These are phyloP conservation scores for Benthosema pterotum DNA, from an alignment of 2,797 vertebrate genomes.

Conservation along the genomic window DNA sequence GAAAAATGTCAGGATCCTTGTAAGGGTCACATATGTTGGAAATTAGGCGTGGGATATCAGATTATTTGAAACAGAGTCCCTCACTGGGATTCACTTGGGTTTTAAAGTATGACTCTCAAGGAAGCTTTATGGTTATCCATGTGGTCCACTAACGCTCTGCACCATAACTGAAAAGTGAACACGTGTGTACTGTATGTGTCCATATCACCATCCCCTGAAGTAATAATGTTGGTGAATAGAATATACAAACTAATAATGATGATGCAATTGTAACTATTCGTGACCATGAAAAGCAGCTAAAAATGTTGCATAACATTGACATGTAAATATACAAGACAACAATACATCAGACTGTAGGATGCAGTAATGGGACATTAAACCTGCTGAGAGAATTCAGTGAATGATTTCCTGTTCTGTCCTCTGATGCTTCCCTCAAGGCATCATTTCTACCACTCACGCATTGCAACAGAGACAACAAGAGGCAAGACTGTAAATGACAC, in stretches of 20 bases:
- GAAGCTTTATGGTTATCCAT: background rate
- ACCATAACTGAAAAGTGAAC: background rate
- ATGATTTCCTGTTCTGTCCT: constrained; percentile 31
- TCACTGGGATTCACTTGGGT: background rate
- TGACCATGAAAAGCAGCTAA: background rate
- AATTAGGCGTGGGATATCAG: constrained; percentile 21
- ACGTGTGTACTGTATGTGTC: background rate
- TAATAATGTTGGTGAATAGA: too few species aligned
- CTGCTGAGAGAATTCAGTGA: constrained; percentile 15
- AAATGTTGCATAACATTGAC: background rate
- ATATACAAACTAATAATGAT: too few species aligned
- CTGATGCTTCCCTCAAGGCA: constrained; percentile 14
- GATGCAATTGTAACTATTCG: too few species aligned
- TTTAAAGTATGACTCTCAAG: background rate
- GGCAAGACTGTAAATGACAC: too few species aligned
- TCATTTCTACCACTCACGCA: background rate
- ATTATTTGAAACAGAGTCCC: constrained; percentile 2
- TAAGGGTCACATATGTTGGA: background rate
- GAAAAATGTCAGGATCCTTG: constrained; percentile 1
- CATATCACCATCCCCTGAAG: background rate
- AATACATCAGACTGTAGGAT: constrained; percentile 15
- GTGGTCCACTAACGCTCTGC: background rate
- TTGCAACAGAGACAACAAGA: background rate
- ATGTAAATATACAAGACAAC: background rate
- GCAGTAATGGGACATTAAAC: constrained; percentile 17